Base-by-base conservation (phyloP, 2,113 vertebrate genomes). In the Xiphias gladius region DNA sequence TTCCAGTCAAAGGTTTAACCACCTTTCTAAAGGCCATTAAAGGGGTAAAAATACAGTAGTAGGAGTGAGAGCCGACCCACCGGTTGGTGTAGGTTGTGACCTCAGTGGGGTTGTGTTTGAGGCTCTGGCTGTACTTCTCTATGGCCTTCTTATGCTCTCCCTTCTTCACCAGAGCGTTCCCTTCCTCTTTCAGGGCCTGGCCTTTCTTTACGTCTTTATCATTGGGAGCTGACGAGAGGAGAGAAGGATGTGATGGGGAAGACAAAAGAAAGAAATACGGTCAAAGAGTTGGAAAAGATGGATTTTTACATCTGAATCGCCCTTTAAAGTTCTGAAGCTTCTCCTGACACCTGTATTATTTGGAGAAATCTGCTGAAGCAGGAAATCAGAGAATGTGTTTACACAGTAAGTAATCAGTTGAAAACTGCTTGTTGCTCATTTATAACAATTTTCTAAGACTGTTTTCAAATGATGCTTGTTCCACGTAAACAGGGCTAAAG, bases 121-220 rank as follows among this genome's bases (percentile, higher is more conserved):
- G 93, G 84, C 97, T 98, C 89, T 97, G 96, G 16, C 85, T 97
- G 95, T 99, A 99, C 86, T 98, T 99, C 77, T 98, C 97, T 22
- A 96, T 87, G 46, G 97, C 98, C 92, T 94, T 96, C 89, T 96
- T 96, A 90, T 97, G 94, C 79, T 97, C 96, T 80, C 96, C 96
- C 79, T 97, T 98, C 95, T 97, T 97, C 86, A 99, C 97, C 87
- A 97, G 93, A 64, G 94, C 94, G 84, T 99, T 99, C 80, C 98
- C 97, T 94, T 97, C 97, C 73, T 98, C 96, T 83, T 98, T 99
- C 85, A 99, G 94, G 50, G 64, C 19, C 80, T 71, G 96, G 71
- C 94, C 97, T 93, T 88, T 96, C 89, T 96, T 96, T 0, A 54
- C 10, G 73, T 91, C 90, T 85, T 92, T 93, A 61, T 92, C 90